Conservation (phyloP, 2,113 vertebrate species). For the Leiothrix lutea region DNA sequence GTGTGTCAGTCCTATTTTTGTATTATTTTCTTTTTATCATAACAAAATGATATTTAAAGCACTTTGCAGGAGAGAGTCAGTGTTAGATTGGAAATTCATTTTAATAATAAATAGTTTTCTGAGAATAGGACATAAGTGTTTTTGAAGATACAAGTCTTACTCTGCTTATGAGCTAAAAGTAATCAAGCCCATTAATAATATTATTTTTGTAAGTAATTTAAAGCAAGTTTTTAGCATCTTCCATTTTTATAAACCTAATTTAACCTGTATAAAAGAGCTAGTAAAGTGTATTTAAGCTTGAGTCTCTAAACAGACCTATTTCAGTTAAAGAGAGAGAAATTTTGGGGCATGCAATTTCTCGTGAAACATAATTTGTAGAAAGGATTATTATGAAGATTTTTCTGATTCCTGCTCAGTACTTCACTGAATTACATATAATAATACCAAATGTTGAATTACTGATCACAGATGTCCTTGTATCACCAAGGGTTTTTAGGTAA, state of each 20-base stretch:
- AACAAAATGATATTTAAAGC: background rate
- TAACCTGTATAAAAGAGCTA: background rate
- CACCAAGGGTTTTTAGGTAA: background rate
- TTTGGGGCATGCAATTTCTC: background rate
- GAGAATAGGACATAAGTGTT: background rate
- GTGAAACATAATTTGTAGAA: background rate
- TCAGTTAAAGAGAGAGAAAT: background rate
- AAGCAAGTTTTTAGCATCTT: background rate
- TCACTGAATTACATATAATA: background rate
- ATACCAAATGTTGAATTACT: background rate
- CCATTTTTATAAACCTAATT: background rate
- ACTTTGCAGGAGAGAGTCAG: background rate
- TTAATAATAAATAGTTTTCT: background rate
- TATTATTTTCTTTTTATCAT: background rate
- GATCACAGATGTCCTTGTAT: background rate
- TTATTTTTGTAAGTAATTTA: background rate
- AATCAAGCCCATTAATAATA: background rate
- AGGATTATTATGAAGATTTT: background rate
- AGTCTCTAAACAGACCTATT: background rate
- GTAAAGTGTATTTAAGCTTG: background rate
- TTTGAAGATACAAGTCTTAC: background rate
- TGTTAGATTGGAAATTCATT: background rate
- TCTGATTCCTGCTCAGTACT: background rate
- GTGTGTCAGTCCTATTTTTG: background rate
- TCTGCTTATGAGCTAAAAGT: background rate